These are phyloP conservation scores for Manis javanica DNA, from an alignment of 2,797 vertebrate genomes.

Conservation along the genomic window DNA sequence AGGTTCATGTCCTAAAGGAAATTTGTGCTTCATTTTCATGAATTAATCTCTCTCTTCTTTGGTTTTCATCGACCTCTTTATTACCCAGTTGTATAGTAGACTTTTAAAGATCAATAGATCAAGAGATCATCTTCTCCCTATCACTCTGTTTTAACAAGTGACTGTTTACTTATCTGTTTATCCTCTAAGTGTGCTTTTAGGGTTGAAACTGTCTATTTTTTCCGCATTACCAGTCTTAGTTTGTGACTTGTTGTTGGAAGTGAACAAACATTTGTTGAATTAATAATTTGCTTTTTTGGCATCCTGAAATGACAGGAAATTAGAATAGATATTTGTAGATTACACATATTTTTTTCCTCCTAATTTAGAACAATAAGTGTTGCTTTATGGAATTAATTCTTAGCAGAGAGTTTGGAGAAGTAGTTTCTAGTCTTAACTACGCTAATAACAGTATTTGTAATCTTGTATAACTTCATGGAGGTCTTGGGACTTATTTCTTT, in stretches of 20 bases:
- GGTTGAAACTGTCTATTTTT: background rate
- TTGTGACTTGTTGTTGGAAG: background rate
- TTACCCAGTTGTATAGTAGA: background rate
- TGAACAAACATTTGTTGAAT: background rate
- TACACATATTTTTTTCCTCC: background rate
- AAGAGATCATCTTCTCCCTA: background rate
- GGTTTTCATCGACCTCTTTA: background rate
- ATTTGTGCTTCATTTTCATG: background rate
- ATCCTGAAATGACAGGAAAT: background rate
- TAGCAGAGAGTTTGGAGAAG: background rate
- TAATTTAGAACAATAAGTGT: background rate
- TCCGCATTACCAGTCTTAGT: background rate
- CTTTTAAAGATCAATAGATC: background rate
- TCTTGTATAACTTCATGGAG: background rate
- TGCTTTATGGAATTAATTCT: background rate
- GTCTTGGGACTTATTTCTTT: background rate
- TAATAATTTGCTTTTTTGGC: background rate
- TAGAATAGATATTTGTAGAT: background rate
- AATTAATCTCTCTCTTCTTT: background rate
- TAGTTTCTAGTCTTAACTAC: background rate
- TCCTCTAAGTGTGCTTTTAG: background rate
- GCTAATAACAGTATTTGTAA: background rate
- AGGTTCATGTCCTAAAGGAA: background rate
- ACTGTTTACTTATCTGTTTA: background rate
- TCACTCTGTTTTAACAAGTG: background rate